Base-by-base conservation (phyloP, 2,113 vertebrate species). In the Anthoscopus minutus region DNA sequence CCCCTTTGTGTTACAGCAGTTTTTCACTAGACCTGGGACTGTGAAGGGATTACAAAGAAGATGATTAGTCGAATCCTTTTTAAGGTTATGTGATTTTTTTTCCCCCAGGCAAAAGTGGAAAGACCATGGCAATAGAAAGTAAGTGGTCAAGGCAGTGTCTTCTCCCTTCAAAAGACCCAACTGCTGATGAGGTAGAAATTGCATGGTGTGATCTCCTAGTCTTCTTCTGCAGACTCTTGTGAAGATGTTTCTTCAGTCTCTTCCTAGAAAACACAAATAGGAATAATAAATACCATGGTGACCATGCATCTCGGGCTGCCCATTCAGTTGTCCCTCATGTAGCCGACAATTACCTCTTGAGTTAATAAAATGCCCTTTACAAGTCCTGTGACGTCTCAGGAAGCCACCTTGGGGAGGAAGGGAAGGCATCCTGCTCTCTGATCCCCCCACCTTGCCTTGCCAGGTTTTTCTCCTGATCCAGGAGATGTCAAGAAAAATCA, bases 181-280 rank as follows among this genome's bases (percentile, higher is more conserved):
- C 98, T 98, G 98, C 98, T 98, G 98, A 98, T 99, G 99, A 99
- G 99, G 99, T 99, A 99, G 99, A 99, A 98, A 98, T 98, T 83
- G 97, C 97, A 96, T 90, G 96, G 84, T 92, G 98, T 92, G 88
- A 97, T 96, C 90, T 97, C 96, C 98, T 99, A 99, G 93, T 99
- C 99, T 91, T 99, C 98, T 97, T 99, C 98, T 66, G 98, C 98
- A 84, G 98, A 99, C 96, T 99, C 98, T 96, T 98, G 98, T 94
- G 98, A 98, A 86, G 98, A 98, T 9, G 98, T 98, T 95, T 99
- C 98, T 96, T 98, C 99, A 94, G 98, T 98, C 96, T 99, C 98
- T 96, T 98, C 98, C 98, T 99, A 97, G 87, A 97, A 97, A 31
- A 97, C 88, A 96, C 28, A 98, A 96, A 93, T 53, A 92, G 44